These are phyloP conservation scores for Columbina picui DNA, from an alignment of 2,113 vertebrate genomes.

Conservation along the genomic window DNA sequence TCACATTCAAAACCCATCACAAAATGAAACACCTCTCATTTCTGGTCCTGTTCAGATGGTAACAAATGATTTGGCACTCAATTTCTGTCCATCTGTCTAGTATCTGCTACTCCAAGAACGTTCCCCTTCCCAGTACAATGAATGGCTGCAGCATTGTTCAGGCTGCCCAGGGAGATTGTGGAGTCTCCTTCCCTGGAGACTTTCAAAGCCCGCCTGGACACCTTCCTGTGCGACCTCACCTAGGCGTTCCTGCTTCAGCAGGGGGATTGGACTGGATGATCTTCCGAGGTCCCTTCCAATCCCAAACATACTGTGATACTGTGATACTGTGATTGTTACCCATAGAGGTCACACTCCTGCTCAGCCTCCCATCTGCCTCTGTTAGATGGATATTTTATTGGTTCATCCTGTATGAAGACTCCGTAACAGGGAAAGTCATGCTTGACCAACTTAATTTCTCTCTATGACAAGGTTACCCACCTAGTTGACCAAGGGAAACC, in stretches of 20 bases:
- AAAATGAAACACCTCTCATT: not conserved
- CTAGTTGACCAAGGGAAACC: too few relatives aligned
- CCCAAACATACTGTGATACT: too few relatives aligned
- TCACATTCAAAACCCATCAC: not conserved
- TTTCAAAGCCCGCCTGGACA: too few relatives aligned
- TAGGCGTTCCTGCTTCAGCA: too few relatives aligned
- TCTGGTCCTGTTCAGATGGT: not conserved
- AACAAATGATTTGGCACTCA: not conserved
- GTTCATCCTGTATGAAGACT: not conserved
- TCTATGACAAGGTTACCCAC: too few relatives aligned
- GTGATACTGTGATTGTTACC: too few relatives aligned
- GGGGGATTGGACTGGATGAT: too few relatives aligned
- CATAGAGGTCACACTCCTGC: not conserved
- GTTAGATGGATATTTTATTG: not conserved
- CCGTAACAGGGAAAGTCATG: not conserved
- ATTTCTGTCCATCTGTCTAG: not conserved
- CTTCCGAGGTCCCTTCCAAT: too few relatives aligned
- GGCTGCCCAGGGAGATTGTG: too few relatives aligned
- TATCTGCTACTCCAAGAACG: not conserved
- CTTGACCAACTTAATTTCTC: too few relatives aligned
- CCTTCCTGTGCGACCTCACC: too few relatives aligned
- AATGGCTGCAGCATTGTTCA: not conserved
- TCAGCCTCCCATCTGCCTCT: not conserved
- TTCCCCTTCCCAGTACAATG: not conserved
- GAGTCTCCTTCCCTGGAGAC: too few relatives aligned